Evolutionary conservation across 2,797 vertebrate genomes (phyloP).

Genomic region (Eleutherodactylus coqui): DNA sequence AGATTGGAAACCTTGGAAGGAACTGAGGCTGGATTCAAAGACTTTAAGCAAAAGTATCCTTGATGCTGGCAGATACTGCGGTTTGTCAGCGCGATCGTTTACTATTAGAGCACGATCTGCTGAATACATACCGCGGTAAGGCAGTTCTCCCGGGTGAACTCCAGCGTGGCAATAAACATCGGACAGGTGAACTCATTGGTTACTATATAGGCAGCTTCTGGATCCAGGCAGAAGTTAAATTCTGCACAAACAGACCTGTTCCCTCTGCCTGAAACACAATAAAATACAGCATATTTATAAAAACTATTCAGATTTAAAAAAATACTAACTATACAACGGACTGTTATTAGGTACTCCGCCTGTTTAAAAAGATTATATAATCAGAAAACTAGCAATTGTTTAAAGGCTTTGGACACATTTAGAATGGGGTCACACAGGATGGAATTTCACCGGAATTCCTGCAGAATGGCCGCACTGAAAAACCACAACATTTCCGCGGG

Average conservation of each 20-base stretch:
- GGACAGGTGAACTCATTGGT: constrained; percentile 80
- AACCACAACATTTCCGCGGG: no score
- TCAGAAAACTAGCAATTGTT: no score
- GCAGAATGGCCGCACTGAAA: no score
- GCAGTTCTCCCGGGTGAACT: constrained; percentile 47
- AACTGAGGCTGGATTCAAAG: no score
- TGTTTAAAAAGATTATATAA: no score
- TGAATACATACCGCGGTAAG: constrained; percentile 61
- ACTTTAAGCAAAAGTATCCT: no score
- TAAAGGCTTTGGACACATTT: no score
- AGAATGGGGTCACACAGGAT: no score
- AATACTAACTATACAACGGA: no score
- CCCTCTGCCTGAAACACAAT: constrained; percentile 74
- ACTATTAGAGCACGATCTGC: not conserved
- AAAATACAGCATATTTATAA: not conserved
- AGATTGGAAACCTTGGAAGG: no score
- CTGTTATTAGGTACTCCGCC: no score
- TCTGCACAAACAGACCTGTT: constrained; percentile 79
- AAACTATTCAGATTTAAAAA: not conserved
- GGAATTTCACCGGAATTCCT: no score
- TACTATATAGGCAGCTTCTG: constrained; percentile 82
- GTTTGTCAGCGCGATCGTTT: not conserved
- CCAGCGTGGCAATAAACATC: constrained; percentile 74
- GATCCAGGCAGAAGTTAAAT: constrained; percentile 81
- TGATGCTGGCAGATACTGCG: not conserved